phyloP scores from a whole-genome alignment of 1,140 invertebrate genomes.

The Spodoptera frugiperda region DNA sequence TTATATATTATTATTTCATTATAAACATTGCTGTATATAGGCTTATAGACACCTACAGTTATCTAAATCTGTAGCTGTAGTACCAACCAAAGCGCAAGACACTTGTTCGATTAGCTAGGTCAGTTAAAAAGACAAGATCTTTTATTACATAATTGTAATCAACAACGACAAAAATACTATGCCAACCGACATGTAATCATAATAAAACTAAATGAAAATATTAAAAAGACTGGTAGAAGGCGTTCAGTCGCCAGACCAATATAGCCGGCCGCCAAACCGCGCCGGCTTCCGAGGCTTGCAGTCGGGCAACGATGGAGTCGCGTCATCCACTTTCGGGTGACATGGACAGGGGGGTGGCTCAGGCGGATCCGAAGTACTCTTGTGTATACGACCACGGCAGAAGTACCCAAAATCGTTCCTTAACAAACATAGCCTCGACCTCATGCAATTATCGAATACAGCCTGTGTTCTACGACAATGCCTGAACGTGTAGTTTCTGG shows the following conservation, averaged over 20 bases:
- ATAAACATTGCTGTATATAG: too few relatives aligned
- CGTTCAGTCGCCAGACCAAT: slow-evolving; percentile 74
- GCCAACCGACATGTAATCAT: too few relatives aligned
- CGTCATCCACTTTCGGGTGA: slow-evolving; percentile 80
- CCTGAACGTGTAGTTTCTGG: slow-evolving; percentile 87
- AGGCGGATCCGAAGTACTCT: slow-evolving; percentile 87
- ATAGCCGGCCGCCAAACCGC: slow-evolving; percentile 87
- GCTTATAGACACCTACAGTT: too few relatives aligned
- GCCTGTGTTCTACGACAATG: slow-evolving; percentile 94
- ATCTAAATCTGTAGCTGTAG: too few relatives aligned
- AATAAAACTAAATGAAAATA: neutral
- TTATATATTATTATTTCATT: too few relatives aligned
- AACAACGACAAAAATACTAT: too few relatives aligned
- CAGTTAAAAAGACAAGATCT: too few relatives aligned
- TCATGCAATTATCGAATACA: slow-evolving; percentile 94
- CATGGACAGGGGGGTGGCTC: slow-evolving; percentile 84
- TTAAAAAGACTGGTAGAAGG: neutral
- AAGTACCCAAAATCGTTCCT: slow-evolving; percentile 95
- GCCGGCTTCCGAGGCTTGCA: slow-evolving; percentile 87
- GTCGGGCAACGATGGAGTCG: slow-evolving; percentile 88
- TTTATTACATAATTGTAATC: too few relatives aligned
- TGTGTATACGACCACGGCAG: slow-evolving; percentile 91
- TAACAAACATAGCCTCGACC: slow-evolving; percentile 93
- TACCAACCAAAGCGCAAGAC: too few relatives aligned
- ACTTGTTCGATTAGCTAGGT: too few relatives aligned